Percentiles rank a stretch among this genome's conserved stretches.
phyloP scores from a whole-genome alignment of 1,140 invertebrate species.

The Calephelis virginiensis region DNA sequence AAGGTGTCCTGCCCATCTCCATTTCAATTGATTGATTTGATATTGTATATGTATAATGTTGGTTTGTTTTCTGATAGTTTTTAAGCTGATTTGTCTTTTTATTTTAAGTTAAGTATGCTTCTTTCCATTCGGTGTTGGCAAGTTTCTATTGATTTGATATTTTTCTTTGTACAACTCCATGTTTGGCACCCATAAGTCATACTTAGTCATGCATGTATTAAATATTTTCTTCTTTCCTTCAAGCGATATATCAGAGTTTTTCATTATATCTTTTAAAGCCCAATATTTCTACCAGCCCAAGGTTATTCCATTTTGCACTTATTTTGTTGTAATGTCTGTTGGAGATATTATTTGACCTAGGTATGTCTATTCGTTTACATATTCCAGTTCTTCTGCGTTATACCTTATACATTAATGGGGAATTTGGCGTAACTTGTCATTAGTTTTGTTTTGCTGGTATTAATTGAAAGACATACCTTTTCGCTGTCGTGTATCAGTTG shows the following conservation, averaged over 20 bases:
- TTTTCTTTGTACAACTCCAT: slow-evolving; percentile 7
- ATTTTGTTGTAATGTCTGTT: slow-evolving; percentile 29
- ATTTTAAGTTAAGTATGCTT: too few relatives aligned
- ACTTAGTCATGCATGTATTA: slow-evolving; percentile 21
- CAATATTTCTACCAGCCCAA: slow-evolving; percentile 30
- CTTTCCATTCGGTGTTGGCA: too few relatives aligned
- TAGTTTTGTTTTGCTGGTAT: slow-evolving; percentile 29
- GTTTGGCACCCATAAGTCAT: slow-evolving; percentile 24
- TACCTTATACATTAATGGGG: slow-evolving; percentile 21
- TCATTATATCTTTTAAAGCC: slow-evolving; percentile 27
- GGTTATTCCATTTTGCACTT: slow-evolving; percentile 31
- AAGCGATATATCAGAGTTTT: slow-evolving; percentile 25
- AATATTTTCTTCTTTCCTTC: slow-evolving; percentile 27
- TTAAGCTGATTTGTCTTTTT: too few relatives aligned
- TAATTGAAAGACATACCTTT: slow-evolving; percentile 31
- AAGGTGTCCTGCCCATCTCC: too few relatives aligned
- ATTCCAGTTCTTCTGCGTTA: slow-evolving; percentile 21
- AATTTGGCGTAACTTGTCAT: slow-evolving; percentile 29
- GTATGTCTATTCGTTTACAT: slow-evolving; percentile 35
- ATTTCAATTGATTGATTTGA: too few relatives aligned
- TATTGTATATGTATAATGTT: too few relatives aligned
- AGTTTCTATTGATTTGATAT: too few relatives aligned
- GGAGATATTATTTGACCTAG: slow-evolving; percentile 32
- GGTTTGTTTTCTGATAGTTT: too few relatives aligned
- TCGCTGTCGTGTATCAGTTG: slow-evolving; percentile 29